phyloP scores from a whole-genome alignment of 2,888 invertebrate genomes.

The Heteropelma amictum region DNA sequence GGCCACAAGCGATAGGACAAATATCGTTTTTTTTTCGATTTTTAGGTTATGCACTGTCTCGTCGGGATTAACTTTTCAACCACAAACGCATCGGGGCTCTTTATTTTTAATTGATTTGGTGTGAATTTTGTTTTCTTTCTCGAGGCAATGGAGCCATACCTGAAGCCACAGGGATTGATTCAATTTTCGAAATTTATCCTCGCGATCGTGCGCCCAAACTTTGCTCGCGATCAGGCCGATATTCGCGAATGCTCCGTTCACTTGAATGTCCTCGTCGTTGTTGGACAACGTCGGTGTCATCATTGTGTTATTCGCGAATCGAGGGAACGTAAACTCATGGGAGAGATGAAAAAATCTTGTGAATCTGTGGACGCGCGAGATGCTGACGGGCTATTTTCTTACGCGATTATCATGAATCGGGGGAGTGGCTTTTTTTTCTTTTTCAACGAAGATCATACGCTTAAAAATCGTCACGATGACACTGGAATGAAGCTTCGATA shows the following conservation, averaged over 20 bases:
- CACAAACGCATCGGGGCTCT: neutral
- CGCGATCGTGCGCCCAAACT: constrained; percentile 69
- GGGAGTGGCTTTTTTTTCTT: no score
- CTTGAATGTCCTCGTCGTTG: constrained; percentile 68
- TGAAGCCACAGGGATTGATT: constrained; percentile 72
- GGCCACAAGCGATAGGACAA: constrained; percentile 2
- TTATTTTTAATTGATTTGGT: neutral
- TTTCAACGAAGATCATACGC: neutral
- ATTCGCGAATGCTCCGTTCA: constrained; percentile 73
- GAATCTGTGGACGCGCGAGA: no score
- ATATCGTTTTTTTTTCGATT: constrained; percentile 34
- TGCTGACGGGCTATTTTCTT: no score
- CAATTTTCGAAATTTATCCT: constrained; percentile 70
- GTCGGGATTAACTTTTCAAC: neutral
- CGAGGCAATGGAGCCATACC: constrained; percentile 69
- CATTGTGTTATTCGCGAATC: constrained; percentile 69
- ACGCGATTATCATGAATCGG: no score
- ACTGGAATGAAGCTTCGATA: constrained; percentile 3
- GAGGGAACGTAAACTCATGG: neutral
- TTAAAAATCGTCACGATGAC: neutral
- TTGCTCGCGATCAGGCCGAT: constrained; percentile 71
- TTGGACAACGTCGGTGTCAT: constrained; percentile 69
- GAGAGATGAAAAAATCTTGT: no score
- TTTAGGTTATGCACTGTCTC: no score
- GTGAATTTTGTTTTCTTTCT: no score